These are phyloP conservation scores for Steinernema hermaphroditum DNA, from an alignment of 2,888 invertebrate genomes.

Conservation along the genomic window DNA sequence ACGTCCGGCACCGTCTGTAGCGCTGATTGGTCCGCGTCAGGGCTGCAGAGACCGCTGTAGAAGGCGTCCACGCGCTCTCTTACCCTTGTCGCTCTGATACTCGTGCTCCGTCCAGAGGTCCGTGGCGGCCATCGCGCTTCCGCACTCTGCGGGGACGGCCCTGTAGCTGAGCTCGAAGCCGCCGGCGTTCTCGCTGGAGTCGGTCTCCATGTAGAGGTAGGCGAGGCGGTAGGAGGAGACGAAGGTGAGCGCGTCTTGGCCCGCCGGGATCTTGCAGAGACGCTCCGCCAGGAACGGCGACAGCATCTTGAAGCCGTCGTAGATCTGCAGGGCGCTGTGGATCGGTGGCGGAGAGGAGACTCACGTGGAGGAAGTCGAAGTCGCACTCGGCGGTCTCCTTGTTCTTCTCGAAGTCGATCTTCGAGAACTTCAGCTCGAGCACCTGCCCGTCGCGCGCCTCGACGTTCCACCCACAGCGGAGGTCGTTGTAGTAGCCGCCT, in stretches of 20 bases:
- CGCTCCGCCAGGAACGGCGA: conserved; percentile 52
- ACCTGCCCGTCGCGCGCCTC: conserved; percentile 36
- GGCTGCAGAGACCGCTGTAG: conserved; percentile 21
- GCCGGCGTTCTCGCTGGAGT: conserved; percentile 46
- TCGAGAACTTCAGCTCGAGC: conserved; percentile 42
- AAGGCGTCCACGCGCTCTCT: neutral
- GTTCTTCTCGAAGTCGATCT: conserved; percentile 44
- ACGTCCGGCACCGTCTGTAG: conserved; percentile 56
- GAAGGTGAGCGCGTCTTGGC: conserved; percentile 33
- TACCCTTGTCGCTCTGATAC: conserved; percentile 39
- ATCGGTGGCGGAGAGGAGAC: too few species aligned
- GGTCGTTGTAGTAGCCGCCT: conserved; percentile 49
- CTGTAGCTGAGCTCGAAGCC: conserved; percentile 56
- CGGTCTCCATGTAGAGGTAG: conserved; percentile 58
- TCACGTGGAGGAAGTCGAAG: conserved; percentile 14
- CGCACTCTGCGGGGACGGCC: conserved; percentile 46
- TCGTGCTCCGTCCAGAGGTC: conserved; percentile 34
- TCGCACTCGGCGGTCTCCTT: conserved; percentile 24
- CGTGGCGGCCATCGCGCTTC: conserved; percentile 46
- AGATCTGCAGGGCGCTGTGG: too few species aligned
- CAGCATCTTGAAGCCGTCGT: conserved; percentile 57
- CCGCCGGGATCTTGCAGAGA: conserved; percentile 46
- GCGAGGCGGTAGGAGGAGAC: conserved; percentile 42
- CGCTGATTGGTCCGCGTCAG: conserved; percentile 44
- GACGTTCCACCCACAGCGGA: conserved; percentile 60